Percentiles rank a stretch among this genome's conserved stretches.
Conservation (phyloP, 2,888 invertebrate genomes). For the Hydraecia micacea region DNA sequence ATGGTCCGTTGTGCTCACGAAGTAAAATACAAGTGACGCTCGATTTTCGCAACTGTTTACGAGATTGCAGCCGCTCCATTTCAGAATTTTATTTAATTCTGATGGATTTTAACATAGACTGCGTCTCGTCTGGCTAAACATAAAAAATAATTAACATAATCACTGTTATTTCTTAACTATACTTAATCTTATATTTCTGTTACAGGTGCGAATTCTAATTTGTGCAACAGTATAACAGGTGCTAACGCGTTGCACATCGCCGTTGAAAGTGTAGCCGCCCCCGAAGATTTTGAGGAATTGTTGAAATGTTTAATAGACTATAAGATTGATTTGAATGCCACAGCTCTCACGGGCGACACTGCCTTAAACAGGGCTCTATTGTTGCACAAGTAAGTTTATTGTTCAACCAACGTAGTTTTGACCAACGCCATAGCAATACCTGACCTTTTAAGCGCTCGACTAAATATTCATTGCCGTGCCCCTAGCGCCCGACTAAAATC, state of each 20-base stretch:
- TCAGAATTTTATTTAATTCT: background rate
- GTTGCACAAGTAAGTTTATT: constrained; percentile 82
- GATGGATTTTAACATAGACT: background rate
- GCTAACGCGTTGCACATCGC: constrained; percentile 91
- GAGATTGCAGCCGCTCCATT: too few relatives aligned
- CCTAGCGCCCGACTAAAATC: too few relatives aligned
- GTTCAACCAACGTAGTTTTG: background rate
- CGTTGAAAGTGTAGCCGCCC: constrained; percentile 89
- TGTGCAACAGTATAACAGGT: constrained; percentile 88
- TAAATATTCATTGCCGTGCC: too few relatives aligned
- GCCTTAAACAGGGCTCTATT: constrained; percentile 89
- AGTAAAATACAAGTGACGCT: background rate
- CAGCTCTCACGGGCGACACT: constrained; percentile 87
- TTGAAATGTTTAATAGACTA: constrained; percentile 85
- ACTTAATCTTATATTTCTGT: constrained; percentile 48
- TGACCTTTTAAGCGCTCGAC: too few relatives aligned
- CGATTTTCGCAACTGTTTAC: background rate
- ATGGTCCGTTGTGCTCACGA: background rate
- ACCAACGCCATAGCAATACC: too few relatives aligned
- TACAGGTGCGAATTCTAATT: constrained; percentile 90
- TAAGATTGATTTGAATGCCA: constrained; percentile 85
- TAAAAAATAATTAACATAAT: background rate
- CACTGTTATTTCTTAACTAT: background rate
- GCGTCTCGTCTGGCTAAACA: background rate
- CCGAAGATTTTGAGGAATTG: constrained; percentile 88